These are phyloP conservation scores for Lepidochrysops patricia DNA, from an alignment of 2,888 invertebrate genomes.

Conservation along the genomic window DNA sequence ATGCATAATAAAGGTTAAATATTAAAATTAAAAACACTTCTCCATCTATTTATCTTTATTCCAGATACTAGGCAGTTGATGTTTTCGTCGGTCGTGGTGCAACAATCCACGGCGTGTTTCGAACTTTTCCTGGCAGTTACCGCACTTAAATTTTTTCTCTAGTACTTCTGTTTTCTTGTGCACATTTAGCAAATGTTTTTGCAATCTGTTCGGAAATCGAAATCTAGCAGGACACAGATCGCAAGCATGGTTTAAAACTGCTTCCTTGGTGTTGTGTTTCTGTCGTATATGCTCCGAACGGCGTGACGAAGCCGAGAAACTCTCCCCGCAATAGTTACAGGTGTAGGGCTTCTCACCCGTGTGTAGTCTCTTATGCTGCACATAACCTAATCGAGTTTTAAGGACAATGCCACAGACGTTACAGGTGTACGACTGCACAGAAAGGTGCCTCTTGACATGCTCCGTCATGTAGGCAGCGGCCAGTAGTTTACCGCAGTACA, in stretches of 20 bases:
- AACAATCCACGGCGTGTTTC: conserved; percentile 42
- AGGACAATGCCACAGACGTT: conserved; percentile 42
- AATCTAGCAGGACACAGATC: conserved; percentile 49
- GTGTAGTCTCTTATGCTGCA: conserved; percentile 53
- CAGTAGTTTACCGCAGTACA: conserved; percentile 49
- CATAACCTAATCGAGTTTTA: conserved; percentile 47
- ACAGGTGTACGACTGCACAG: conserved; percentile 35
- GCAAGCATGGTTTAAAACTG: conserved; percentile 42
- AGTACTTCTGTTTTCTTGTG: conserved; percentile 33
- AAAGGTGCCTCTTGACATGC: conserved; percentile 47
- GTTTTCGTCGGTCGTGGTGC: conserved; percentile 46
- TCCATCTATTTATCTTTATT: conserved; percentile 4
- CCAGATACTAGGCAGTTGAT: conserved; percentile 21
- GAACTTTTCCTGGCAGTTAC: conserved; percentile 44
- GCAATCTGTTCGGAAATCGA: conserved; percentile 41
- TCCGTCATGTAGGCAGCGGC: conserved; percentile 56
- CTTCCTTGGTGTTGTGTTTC: conserved; percentile 34
- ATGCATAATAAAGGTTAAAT: not conserved
- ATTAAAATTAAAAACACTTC: not conserved
- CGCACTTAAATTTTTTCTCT: conserved; percentile 36
- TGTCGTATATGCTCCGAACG: conserved; percentile 51
- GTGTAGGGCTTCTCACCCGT: conserved; percentile 54
- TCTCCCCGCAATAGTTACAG: conserved; percentile 47
- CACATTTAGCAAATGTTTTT: conserved; percentile 39
- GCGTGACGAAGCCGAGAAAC: conserved; percentile 54